Evolutionary conservation across 2,888 invertebrate species (phyloP).

Genomic region (Cyaniris semiargus): DNA sequence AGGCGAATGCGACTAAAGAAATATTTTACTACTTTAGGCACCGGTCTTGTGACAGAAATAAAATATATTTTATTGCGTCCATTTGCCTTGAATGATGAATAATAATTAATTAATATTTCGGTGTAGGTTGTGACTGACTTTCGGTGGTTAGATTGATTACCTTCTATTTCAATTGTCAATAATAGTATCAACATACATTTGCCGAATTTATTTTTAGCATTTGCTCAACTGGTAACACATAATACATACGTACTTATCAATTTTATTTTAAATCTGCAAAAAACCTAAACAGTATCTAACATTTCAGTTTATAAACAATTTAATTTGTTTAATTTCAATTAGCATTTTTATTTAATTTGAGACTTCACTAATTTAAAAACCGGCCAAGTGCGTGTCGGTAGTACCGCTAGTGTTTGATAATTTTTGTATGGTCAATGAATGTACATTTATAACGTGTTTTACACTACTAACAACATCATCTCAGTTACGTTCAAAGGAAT

Average conservation of each 20-base stretch:
- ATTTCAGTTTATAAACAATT: not conserved
- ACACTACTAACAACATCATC: too few species aligned
- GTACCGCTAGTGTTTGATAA: too few species aligned
- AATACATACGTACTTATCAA: not conserved
- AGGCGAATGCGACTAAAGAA: conserved; percentile 55
- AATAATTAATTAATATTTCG: conserved; percentile 68
- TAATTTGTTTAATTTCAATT: not conserved
- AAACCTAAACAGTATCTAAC: not conserved
- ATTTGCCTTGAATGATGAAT: conserved; percentile 75
- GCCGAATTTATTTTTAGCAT: not conserved
- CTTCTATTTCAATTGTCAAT: conserved; percentile 54
- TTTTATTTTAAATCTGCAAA: not conserved
- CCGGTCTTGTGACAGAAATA: conserved; percentile 69
- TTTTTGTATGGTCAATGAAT: too few species aligned
- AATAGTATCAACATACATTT: not conserved
- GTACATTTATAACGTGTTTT: too few species aligned
- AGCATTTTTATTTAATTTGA: not conserved
- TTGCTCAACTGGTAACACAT: not conserved
- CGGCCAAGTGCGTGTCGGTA: too few species aligned
- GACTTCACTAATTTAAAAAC: too few species aligned
- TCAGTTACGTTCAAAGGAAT: too few species aligned
- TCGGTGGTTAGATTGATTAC: conserved; percentile 68
- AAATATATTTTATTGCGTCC: conserved; percentile 65
- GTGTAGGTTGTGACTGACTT: conserved; percentile 61
- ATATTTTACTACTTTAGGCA: conserved; percentile 58